Evolutionary conservation across 53 echinoderm and acorn worm species (phyloP).

Genomic region (Stichopus horrens): DNA sequence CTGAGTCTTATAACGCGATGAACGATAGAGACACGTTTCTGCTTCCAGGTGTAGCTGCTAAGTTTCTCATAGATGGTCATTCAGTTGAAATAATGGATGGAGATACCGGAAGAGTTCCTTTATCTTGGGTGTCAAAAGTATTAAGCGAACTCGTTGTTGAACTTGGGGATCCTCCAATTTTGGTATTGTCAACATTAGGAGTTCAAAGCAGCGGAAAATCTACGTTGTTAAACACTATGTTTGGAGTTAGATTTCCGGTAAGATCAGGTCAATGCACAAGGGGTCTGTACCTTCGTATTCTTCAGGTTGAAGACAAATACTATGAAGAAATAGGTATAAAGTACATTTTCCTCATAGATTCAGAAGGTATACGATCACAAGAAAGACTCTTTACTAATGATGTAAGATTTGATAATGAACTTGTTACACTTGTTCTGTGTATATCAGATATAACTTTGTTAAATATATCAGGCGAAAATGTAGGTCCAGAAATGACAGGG

Average conservation of each 20-base stretch:
- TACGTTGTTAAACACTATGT: conserved; percentile 9
- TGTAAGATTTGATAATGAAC: conserved; percentile 8
- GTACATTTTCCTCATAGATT: conserved; percentile 5
- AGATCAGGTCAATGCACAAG: conserved; percentile 12
- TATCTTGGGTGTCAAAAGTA: conserved; percentile 8
- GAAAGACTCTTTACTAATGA: neutral
- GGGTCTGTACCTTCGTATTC: conserved; percentile 5
- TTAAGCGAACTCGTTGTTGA: neutral
- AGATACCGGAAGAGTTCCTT: conserved; percentile 9
- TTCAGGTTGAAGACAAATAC: neutral
- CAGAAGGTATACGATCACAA: conserved; percentile 33
- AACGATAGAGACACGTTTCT: neutral
- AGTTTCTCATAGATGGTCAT: conserved; percentile 7
- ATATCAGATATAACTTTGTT: conserved; percentile 22
- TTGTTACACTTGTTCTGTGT: conserved; percentile 4
- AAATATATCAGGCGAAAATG: conserved; percentile 27
- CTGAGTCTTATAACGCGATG: neutral
- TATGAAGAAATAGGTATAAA: neutral
- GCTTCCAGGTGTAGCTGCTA: conserved; percentile 6
- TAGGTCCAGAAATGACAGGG: conserved; percentile 20
- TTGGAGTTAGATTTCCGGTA: neutral
- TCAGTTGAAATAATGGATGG: conserved; percentile 36
- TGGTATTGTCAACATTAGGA: neutral
- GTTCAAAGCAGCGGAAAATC: conserved; percentile 39
- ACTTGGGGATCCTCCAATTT: neutral